Evolutionary conservation across 2,113 vertebrate genomes (phyloP), one percentile per base, ranked within the genome.

Genomic region (Menura novaehollandiae): DNA sequence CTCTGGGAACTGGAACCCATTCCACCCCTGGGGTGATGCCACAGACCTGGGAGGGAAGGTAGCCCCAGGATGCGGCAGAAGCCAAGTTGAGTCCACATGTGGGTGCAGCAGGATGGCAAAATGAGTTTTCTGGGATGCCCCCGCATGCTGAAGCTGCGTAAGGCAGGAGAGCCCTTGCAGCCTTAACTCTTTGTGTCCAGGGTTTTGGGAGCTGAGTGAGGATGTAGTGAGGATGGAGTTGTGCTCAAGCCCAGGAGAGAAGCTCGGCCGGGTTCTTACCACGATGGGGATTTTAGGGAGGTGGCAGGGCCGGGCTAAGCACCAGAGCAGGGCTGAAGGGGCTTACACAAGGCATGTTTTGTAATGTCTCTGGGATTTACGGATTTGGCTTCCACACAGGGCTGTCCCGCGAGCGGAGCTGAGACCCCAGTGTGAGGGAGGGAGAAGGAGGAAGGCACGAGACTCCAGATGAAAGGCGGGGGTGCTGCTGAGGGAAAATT

Each of bases 321-420:
- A 59, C 55, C 10, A 11, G 60, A 78, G 52, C 49, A 33, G 79
- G 56, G 47, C 78, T 83, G 88, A 95, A 92, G 56, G 56, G 63
- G 46, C 85, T 97, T 96, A 97, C 47, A 93, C 95, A 96, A 95
- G 91, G 63, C 78, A 68, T 82, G 89, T 96, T 97, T 95, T 95
- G 89, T 96, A 96, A 97, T 66, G 60, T 59, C 41, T 33, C 46
- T 4, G 3, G 89, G 96, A 96, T 97, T 97, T 95, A 91, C 0
- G 47, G 96, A 97, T 97, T 97, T 96, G 39, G 11, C 81, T 93
- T 95, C 75, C 89, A 89, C 87, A 92, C 15, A 3, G 69, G 62
- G 39, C 69, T 77, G 95, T 51, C 67, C 93, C 62, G 53, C 79
- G 27, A 96, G 46, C 0, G 0, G 53, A 91, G 68, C 56, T 1